Base-by-base conservation (phyloP, 2,888 invertebrate species). In the Meiosimyza platycephala region DNA sequence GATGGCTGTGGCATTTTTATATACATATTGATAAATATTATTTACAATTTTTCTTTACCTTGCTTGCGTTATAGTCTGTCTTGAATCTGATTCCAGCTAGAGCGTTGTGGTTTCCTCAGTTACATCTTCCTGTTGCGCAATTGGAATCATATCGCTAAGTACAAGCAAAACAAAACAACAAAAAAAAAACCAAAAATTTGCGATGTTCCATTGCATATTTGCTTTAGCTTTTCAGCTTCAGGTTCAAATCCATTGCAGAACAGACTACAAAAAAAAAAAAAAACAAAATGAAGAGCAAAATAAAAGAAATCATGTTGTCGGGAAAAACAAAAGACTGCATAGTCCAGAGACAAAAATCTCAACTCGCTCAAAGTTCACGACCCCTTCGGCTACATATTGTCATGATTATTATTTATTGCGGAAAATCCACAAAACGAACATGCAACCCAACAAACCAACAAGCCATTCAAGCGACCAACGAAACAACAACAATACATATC, bases 391-490 rank as follows among this genome's bases (percentile, higher is more conserved):
- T 67, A 67, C 67, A 67, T 60, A 72, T 72, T 72, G 72, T 72
- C 72, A 67, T 67, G 72, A 67, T 72, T 72, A 72, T 72, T 67
- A 66, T 67, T 72, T 72, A 71, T 71, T 71, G 71, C 52, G 71
- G 51, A 71, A 71, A 60, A 69, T 18, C 13, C 59, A 48, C 68
- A 28, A 47, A 57, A 59, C 68, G 48, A 57, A 48, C 50, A 59
- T 40, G 40, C 40, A 40, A 40, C 40, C 40, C 40, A 40, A 28
- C 28, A 13, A 22, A 28, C 28, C 28, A 3, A n/a, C 13, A 4
- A 28, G 15, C 22, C 60, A 18, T n/a, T 22, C 57, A n/a, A 57
- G 57, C 16, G 33, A 40, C 40, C 40, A 54, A 54, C 66, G 22
- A 65, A n/a, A 52, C 28, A 52, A 54, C 54, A n/a, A 33, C 40